Evolutionary conservation across 2,113 vertebrate genomes (phyloP).

Genomic region (Opisthocomus hoazin): DNA sequence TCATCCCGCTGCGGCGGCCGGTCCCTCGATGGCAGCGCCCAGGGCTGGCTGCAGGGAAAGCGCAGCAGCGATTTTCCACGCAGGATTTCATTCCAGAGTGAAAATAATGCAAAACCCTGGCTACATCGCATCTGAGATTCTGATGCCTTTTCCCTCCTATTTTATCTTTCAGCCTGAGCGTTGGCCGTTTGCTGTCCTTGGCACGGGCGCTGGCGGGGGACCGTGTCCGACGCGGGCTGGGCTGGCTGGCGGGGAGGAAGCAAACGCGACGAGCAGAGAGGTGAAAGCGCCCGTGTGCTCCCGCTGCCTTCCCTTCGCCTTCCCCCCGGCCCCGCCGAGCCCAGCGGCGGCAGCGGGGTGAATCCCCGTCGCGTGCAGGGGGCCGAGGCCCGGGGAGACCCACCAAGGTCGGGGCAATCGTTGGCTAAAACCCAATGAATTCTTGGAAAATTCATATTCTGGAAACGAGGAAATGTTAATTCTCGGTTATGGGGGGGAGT

Average conservation of each 20-base stretch:
- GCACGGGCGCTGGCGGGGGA: fast-evolving
- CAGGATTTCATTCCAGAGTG: background rate
- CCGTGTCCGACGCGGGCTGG: fast-evolving
- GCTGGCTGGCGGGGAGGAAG: background rate
- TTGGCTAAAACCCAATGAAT: fast-evolving
- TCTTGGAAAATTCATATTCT: too few species aligned
- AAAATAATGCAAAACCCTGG: background rate
- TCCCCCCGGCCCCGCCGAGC: fast-evolving
- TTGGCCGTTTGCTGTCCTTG: background rate
- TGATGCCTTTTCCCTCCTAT: background rate
- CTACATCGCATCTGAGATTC: background rate
- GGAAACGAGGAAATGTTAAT: background rate
- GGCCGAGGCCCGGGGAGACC: background rate
- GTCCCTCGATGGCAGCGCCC: too few species aligned
- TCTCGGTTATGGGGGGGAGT: background rate
- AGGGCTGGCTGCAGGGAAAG: background rate
- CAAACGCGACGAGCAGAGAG: fast-evolving
- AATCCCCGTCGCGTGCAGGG: background rate
- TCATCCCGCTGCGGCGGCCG: background rate
- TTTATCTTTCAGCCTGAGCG: background rate
- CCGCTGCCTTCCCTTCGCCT: background rate
- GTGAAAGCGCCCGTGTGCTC: background rate
- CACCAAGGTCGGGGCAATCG: background rate
- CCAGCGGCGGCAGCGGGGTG: fast-evolving
- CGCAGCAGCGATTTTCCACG: fast-evolving